Percentiles rank a stretch among this genome's conserved stretches.
phyloP scores from a whole-genome alignment of 1,140 invertebrate species.

The Scaptomyza montana region DNA sequence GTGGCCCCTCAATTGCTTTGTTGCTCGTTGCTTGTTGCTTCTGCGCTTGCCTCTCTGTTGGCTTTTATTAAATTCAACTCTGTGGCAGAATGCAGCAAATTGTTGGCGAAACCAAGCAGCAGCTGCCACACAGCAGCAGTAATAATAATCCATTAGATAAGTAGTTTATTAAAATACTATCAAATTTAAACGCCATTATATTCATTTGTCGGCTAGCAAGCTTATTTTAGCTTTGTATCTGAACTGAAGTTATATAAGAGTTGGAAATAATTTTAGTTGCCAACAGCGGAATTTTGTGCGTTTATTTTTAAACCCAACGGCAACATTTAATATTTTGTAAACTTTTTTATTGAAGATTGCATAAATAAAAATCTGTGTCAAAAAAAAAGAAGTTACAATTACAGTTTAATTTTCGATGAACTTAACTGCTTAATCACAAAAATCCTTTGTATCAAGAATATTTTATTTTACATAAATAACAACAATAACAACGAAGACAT shows the following conservation, averaged over 20 bases:
- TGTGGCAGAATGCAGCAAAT: slow-evolving; percentile 13
- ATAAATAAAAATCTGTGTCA: too few species aligned
- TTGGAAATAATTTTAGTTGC: background rate
- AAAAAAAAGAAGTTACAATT: too few species aligned
- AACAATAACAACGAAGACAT: too few species aligned
- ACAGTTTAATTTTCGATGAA: too few species aligned
- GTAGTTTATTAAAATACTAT: slow-evolving; percentile 21
- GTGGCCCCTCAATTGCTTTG: slow-evolving; percentile 74
- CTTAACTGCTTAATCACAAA: too few species aligned
- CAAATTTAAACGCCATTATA: background rate
- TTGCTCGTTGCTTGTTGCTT: slow-evolving; percentile 34
- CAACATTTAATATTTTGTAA: too few species aligned
- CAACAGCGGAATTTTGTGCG: too few species aligned
- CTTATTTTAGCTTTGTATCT: background rate
- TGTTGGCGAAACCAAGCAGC: slow-evolving; percentile 9
- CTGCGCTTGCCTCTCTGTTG: slow-evolving; percentile 23
- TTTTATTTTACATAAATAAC: too few species aligned
- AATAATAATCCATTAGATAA: slow-evolving; percentile 51
- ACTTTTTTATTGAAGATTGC: too few species aligned
- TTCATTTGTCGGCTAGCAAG: background rate
- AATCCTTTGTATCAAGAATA: too few species aligned
- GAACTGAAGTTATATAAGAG: background rate
- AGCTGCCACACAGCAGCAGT: slow-evolving; percentile 21
- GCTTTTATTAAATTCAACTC: slow-evolving; percentile 66
- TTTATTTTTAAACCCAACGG: too few species aligned